Evolutionary conservation across 2,888 invertebrate species (phyloP).

Genomic region (Oxyscelio sp.): DNA sequence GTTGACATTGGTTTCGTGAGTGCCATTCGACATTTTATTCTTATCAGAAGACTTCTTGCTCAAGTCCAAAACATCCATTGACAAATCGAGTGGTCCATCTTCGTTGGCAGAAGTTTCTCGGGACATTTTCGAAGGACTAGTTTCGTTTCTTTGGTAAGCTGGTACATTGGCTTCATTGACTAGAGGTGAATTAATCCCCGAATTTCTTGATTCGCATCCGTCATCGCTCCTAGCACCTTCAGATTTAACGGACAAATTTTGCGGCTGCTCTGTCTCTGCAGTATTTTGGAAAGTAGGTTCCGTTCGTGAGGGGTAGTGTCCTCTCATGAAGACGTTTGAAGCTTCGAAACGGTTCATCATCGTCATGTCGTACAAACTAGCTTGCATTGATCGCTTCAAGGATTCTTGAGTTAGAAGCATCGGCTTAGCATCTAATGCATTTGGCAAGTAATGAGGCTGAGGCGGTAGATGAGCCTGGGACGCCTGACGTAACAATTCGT

Average conservation of each 20-base stretch:
- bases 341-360: slow-evolving; percentile 69
- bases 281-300: too few species aligned
- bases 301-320: too few species aligned
- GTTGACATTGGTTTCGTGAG: slow-evolving; percentile 66
- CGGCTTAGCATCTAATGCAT: slow-evolving; percentile 45
- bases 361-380: slow-evolving; percentile 70
- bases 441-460: slow-evolving; percentile 67
- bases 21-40: slow-evolving; percentile 76
- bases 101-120: slow-evolving; percentile 76
- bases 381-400: slow-evolving; percentile 50
- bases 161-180: slow-evolving; percentile 84
- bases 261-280: too few species aligned
- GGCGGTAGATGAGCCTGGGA: slow-evolving; percentile 77
- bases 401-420: slow-evolving; percentile 46
- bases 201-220: slow-evolving; percentile 85
- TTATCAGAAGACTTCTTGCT: slow-evolving; percentile 91
- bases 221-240: slow-evolving; percentile 88
- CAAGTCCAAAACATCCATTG: slow-evolving; percentile 94
- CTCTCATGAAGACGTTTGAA: slow-evolving; percentile 67
- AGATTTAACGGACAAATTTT: slow-evolving; percentile 75
- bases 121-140: slow-evolving; percentile 84
- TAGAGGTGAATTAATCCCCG: slow-evolving; percentile 85
- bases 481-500: slow-evolving; percentile 75
- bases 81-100: slow-evolving; percentile 92
- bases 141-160: slow-evolving; percentile 85